Base-by-base conservation (phyloP, 2,888 invertebrate species). In the Serripes groenlandicus region DNA sequence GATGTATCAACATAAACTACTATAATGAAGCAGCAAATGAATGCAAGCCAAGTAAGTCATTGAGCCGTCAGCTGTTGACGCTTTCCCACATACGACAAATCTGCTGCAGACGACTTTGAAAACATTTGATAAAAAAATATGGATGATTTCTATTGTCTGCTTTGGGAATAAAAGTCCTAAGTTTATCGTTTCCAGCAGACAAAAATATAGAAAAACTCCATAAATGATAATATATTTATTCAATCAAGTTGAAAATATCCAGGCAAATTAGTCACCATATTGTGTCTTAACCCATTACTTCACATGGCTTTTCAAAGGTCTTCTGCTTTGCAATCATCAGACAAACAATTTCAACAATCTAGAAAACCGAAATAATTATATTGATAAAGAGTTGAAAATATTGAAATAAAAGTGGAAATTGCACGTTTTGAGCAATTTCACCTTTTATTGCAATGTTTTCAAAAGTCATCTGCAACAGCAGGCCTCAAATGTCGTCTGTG, bases 1-100 rank as follows among this genome's bases (percentile, higher is more conserved):
- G 23, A 49, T 68, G 68, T 49, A 26, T n/a, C 4, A 23, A 37
- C 42, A 30, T 42, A 68, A 37, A 68, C 68, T 68, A 68, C 68
- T 68, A 68, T 68, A 42, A 37, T 42, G 23, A 7, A 23, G 68
- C 23, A 1, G 56, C 56, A n/a, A 11, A 68, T 68, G 35, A 37
- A 68, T 68, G 68, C 37, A 37, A 68, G 21, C 35, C 35, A 42
- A 68, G 68, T 68, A 68, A 37, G 68, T 68, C 7, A 1, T 2
- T 23, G 18, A 49, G 49, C 21, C 21, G 15, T 5, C 49, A n/a
- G n/a, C n/a, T n/a, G n/a, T 49, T 49, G 21, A 49, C 49, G 7
- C 42, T 42, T 42, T 42, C 7, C 42, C 42, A 42, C 7, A 42
- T 15, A 7, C 7, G 9, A 42, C 7, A 42, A 42, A 11, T 42